Evolutionary conservation across 2,113 vertebrate genomes (phyloP).

Genomic region (Limanda limanda): DNA sequence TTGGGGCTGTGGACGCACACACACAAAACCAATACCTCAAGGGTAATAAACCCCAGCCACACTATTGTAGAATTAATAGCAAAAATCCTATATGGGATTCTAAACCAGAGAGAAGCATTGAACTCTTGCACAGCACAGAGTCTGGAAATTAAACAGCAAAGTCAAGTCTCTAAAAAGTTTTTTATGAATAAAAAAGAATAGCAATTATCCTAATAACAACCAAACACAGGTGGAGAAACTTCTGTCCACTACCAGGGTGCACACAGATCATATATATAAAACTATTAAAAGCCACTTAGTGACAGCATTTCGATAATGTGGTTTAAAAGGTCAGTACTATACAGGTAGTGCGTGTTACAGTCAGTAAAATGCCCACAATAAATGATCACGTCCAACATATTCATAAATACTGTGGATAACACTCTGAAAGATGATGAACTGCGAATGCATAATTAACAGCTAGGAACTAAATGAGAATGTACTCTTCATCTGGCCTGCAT

Average conservation of each 20-base stretch:
- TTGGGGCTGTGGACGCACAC: neutral
- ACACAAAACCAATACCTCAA: slow-evolving; percentile 9
- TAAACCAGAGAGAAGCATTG: slow-evolving; percentile 25
- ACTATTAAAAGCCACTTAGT: slow-evolving; percentile 6
- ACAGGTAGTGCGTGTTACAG: neutral
- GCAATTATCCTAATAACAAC: neutral
- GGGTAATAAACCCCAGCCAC: slow-evolving; percentile 53
- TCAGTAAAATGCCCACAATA: slow-evolving; percentile 13
- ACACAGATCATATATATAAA: neutral
- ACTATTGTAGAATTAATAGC: slow-evolving; percentile 44
- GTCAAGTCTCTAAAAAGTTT: slow-evolving; percentile 14
- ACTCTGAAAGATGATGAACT: slow-evolving; percentile 50
- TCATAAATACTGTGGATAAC: slow-evolving; percentile 21
- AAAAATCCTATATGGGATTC: slow-evolving; percentile 31
- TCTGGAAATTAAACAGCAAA: slow-evolving; percentile 22
- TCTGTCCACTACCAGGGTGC: neutral
- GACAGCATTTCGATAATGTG: slow-evolving; percentile 3
- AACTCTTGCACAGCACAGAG: slow-evolving; percentile 39
- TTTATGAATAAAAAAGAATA: slow-evolving; percentile 36
- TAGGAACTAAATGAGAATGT: slow-evolving; percentile 51
- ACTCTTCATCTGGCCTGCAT: slow-evolving; percentile 51
- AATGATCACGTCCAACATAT: slow-evolving; percentile 12
- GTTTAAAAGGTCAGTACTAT: slow-evolving; percentile 4
- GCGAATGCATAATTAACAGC: slow-evolving; percentile 68
- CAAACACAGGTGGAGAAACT: slow-evolving; percentile 7